Base-by-base conservation (phyloP, 2,797 vertebrate genomes). In the Yasuhikotakia modesta region DNA sequence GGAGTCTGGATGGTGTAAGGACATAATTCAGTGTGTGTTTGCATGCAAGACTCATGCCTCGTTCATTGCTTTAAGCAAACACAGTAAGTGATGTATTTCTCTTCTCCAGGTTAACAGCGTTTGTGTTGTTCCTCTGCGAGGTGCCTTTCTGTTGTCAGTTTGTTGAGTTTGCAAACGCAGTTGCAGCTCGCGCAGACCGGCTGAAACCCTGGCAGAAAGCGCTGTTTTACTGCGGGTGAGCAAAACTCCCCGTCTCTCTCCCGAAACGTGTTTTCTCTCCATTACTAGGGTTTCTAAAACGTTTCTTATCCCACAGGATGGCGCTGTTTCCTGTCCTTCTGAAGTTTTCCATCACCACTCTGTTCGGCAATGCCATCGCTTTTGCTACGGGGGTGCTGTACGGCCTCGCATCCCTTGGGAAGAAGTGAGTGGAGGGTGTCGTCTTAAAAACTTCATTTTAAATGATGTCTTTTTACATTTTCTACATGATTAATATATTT, bases 1-100 rank as follows among this genome's bases (percentile, higher is more conserved):
- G 98, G 98, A 2, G 96, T 98, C 14, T 99, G 96, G 96, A 99
- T 99, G 98, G 94, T 99, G 98, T 99, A 93, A 97, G 98, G 94
- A 68, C 30, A 11, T 55, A 45, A n/a, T 4, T 35, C 1, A 16
- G n/a, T 16, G 19, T 69, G 11, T 78, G 5, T 67, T 27, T 64
- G 19, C 45, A 5, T 43, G 19, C 19, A 14, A 11, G 46, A 1
- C 8, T 2, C 8, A 35, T 35, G 35, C 5, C 35, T 35, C 8
- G 35, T 35, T 5, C 2, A 5, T 2, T 35, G 5, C 1, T n/a
- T n/a, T n/a, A n/a, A n/a, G n/a, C n/a, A n/a, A n/a, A n/a, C n/a
- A n/a, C n/a, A n/a, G n/a, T n/a, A n/a, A n/a, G n/a, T n/a, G n/a
- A n/a, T n/a, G n/a, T n/a, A n/a, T n/a, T n/a, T 82, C 35, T 80